These are phyloP conservation scores for Epinotia demarniana DNA, from an alignment of 2,888 invertebrate genomes.

Conservation along the genomic window DNA sequence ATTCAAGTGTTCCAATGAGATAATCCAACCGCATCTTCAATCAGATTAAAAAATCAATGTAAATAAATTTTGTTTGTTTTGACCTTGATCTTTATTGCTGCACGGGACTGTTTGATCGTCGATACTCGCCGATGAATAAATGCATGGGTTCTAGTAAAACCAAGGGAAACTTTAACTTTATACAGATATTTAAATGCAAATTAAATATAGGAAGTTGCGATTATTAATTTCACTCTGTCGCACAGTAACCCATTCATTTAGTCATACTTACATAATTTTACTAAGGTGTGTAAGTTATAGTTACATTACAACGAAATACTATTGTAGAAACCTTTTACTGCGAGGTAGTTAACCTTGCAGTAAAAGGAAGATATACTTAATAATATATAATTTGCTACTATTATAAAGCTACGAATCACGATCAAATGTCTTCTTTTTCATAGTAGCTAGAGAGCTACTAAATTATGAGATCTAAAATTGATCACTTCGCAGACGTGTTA, in stretches of 20 bases:
- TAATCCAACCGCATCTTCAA: conserved; percentile 12
- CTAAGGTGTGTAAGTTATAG: background rate
- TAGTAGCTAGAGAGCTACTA: background rate
- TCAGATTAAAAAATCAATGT: background rate
- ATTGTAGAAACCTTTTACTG: no score
- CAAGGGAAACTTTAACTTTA: background rate
- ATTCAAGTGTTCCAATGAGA: conserved; percentile 4
- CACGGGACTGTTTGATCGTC: background rate
- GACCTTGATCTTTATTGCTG: background rate
- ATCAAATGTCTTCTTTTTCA: background rate
- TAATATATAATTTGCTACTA: no score
- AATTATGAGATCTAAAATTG: background rate
- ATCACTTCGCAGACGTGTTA: background rate
- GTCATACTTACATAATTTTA: background rate
- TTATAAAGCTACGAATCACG: background rate
- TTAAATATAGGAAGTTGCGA: conserved; percentile 1
- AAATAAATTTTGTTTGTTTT: background rate
- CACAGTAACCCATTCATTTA: background rate
- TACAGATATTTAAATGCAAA: conserved; percentile 1
- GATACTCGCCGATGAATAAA: background rate
- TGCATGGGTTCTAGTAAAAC: background rate
- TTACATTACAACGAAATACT: no score
- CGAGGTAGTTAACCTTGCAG: no score
- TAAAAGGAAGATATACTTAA: background rate
- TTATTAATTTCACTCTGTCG: background rate